A percentile compares a stretch with the other conserved stretches of the same genome.
Evolutionary conservation across 2,113 vertebrate species (phyloP).

Genomic region (Capreolus pygargus): DNA sequence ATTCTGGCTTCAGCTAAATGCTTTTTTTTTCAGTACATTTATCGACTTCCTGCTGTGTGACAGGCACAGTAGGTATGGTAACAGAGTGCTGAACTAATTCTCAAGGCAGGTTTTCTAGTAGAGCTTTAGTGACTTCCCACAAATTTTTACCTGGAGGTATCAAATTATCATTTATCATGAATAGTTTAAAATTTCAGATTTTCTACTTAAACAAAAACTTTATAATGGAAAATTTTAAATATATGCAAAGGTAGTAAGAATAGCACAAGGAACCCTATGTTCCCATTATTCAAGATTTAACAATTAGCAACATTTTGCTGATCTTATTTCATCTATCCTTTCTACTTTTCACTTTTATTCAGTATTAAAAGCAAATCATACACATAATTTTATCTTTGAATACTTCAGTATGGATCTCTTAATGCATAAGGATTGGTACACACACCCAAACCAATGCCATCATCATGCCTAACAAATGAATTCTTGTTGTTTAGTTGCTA

Average conservation of each 20-base stretch:
- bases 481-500: background rate
- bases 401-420: background rate
- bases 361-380: background rate
- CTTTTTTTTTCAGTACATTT: background rate
- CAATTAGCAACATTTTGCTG: background rate
- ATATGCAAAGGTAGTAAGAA: background rate
- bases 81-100: background rate
- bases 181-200: background rate
- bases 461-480: background rate
- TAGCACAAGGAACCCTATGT: background rate
- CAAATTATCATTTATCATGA: background rate
- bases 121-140: background rate
- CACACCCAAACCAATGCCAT: background rate
- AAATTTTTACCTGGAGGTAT: background rate
- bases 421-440: background rate
- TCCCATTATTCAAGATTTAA: background rate
- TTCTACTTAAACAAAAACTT: background rate
- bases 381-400: background rate
- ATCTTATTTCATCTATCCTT: background rate
- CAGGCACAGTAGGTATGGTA: background rate
- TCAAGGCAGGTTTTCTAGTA: background rate
- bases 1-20: conserved; percentile 1
- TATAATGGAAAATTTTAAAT: background rate
- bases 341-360: background rate
- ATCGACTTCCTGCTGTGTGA: background rate